These are phyloP conservation scores for Sebastes ruberrimus DNA, from an alignment of 2,797 vertebrate genomes.

Conservation along the genomic window DNA sequence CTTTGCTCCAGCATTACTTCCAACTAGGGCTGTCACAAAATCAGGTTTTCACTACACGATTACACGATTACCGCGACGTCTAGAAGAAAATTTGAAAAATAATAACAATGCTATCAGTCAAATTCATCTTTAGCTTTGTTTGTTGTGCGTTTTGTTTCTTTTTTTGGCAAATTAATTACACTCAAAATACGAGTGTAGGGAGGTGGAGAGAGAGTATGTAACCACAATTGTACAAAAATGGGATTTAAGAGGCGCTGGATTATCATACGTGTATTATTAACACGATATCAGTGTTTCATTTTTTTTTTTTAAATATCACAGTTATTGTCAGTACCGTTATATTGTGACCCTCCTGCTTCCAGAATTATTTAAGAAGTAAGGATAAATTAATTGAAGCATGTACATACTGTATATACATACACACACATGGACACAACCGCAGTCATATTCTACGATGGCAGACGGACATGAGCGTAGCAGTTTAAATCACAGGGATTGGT, in stretches of 20 bases:
- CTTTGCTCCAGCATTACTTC: conserved; percentile 26
- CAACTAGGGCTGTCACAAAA: neutral
- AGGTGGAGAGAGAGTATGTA: neutral
- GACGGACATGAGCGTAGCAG: neutral
- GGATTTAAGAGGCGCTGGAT: neutral
- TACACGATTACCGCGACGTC: no score
- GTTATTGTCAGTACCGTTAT: no score
- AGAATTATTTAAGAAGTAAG: no score
- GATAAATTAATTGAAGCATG: neutral
- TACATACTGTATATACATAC: neutral
- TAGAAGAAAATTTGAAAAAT: neutral
- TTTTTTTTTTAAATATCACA: no score
- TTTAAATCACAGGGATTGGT: neutral
- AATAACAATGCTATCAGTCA: neutral
- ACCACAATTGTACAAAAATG: neutral
- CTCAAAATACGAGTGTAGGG: neutral
- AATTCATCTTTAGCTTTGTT: neutral
- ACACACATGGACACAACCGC: neutral
- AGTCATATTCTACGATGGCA: neutral
- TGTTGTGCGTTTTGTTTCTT: neutral
- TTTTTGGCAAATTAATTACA: neutral
- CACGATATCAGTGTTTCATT: no score
- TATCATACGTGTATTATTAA: neutral
- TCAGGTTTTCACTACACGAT: neutral
- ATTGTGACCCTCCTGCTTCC: no score